phyloP scores from a whole-genome alignment of 2,797 vertebrate species.

The Limnodromus scolopaceus region DNA sequence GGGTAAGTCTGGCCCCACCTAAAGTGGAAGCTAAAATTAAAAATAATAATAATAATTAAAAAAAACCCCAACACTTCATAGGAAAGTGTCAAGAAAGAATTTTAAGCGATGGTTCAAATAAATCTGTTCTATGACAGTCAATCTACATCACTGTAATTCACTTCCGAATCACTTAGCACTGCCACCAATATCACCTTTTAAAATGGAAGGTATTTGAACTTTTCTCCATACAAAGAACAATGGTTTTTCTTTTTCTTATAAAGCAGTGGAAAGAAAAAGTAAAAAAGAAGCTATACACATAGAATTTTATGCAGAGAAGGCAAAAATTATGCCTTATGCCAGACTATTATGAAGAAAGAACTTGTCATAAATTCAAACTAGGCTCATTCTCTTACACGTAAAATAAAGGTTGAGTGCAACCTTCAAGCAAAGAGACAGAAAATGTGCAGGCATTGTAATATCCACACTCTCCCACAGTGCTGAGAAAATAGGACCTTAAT shows the following conservation, averaged over 20 bases:
- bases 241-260: neutral
- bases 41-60: neutral
- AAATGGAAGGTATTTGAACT: conserved; percentile 21
- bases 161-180: neutral
- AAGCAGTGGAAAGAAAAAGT: conserved; percentile 46
- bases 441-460: conserved; percentile 72
- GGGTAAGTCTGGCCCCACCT: neutral
- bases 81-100: neutral
- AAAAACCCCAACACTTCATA: rapidly evolving
- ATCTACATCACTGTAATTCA: neutral
- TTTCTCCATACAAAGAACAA: conserved; percentile 7
- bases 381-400: conserved; percentile 65
- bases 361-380: conserved; percentile 72
- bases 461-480: conserved; percentile 58
- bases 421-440: conserved; percentile 64
- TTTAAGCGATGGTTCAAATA: neutral
- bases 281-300: conserved; percentile 22
- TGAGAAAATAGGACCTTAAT: conserved; percentile 72
- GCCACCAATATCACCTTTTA: neutral
- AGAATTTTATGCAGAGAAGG: conserved; percentile 62
- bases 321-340: conserved; percentile 70
- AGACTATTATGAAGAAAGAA: conserved; percentile 68
- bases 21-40: neutral
- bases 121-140: neutral
- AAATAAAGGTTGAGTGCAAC: conserved; percentile 63